Evolutionary conservation across 2,888 invertebrate genomes (phyloP), one percentile per base, ranked within the genome.

Genomic region (Platynereis dumerilii): DNA sequence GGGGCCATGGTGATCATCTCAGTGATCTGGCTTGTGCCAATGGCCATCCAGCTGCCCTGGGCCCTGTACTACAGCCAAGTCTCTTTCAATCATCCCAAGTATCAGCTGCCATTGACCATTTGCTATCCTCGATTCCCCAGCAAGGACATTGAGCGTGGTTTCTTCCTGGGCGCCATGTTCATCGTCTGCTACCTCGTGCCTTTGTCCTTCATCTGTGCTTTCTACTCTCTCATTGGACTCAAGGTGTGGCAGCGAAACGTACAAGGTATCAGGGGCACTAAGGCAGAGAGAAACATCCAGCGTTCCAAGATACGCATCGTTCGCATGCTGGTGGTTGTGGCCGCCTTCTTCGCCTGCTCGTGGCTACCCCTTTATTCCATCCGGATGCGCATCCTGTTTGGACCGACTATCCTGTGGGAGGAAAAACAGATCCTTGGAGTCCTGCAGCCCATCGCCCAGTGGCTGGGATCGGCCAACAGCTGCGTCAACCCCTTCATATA

Each of bases 401-500:
- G 93, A 91, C 66, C 72, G 1, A 61, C 67, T 12, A 24, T 67
- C 28, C 39, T 15, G n/a, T 55, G 27, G 22, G n/a, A 34, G 7
- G 65, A 65, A 45, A 56, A 65, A 27, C 53, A 60, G 20, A 24
- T 65, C 7, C 26, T 68, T n/a, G 17, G 34, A 12, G 60, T 20
- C 27, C 90, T 91, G 1, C 91, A 92, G 22, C 96, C 96, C 2
- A 88, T 96, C 61, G 94, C 93, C 5, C 95, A 93, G 82, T 94
- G 93, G 94, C 86, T 96, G 58, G 96, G 96, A 2, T 91, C 94
- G 0, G 93, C 94, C 24, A 96, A 96, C 84, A 94, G 94, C 24
- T 95, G 95, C 87, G 94, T 96, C 79, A 96, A 96, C 85, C 96
- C 96, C 0, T 91, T 96, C 70, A 87, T 96, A 65, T 95, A 96